phyloP scores from a whole-genome alignment of 2,797 vertebrate species.

The Crenuchus spilurus region DNA sequence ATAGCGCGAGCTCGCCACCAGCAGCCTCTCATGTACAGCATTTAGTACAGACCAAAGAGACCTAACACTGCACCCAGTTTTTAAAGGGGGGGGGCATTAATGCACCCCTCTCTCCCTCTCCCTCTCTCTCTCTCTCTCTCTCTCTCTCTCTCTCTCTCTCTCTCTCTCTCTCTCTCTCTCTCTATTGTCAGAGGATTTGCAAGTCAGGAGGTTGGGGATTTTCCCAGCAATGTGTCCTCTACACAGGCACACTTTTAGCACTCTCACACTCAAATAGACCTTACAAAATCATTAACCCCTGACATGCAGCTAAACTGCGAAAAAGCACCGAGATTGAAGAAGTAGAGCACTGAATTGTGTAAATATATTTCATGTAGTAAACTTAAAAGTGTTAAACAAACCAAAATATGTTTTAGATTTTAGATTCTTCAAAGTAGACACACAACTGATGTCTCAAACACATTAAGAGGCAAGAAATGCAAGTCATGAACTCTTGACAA shows the following conservation, averaged over 20 bases:
- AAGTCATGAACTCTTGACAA: too few relatives aligned
- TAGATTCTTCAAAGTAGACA: too few relatives aligned
- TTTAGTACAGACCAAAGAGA: constrained; percentile 5
- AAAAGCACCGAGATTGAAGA: too few relatives aligned
- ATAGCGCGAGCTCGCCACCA: constrained; percentile 44
- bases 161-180: background rate
- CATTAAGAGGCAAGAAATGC: too few relatives aligned
- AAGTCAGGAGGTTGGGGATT: constrained; percentile 38
- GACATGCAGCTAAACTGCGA: constrained; percentile 24
- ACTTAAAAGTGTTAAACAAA: too few relatives aligned
- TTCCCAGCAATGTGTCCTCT: constrained; percentile 39
- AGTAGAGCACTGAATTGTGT: too few relatives aligned
- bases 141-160: background rate
- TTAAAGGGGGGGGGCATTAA: too few relatives aligned
- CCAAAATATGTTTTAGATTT: too few relatives aligned
- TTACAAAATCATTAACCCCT: constrained; percentile 36
- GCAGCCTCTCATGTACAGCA: constrained; percentile 5
- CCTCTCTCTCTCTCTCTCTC: background rate
- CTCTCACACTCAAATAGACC: constrained; percentile 25
- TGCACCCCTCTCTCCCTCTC: background rate
- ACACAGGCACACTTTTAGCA: constrained; percentile 13
- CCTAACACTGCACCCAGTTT: background rate
- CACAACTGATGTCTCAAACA: too few relatives aligned
- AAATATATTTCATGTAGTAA: too few relatives aligned
- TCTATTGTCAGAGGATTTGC: constrained; percentile 42